Evolutionary conservation across 2,888 invertebrate species (phyloP).

Genomic region (Coleophora deauratella): DNA sequence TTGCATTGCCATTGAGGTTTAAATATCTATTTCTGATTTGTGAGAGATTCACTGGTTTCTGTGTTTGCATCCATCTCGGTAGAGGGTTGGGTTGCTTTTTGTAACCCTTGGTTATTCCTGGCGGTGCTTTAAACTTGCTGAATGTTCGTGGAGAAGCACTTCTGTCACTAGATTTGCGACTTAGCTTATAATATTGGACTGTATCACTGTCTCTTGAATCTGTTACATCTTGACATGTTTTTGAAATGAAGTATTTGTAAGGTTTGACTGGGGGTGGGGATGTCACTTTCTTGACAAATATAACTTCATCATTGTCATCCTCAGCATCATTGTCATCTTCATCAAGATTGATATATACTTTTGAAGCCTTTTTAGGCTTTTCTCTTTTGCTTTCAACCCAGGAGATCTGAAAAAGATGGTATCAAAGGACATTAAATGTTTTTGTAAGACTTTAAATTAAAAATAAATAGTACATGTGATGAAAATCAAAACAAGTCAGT

Average conservation of each 20-base stretch:
- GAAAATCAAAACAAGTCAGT: too few relatives aligned
- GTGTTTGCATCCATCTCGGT: conserved; percentile 47
- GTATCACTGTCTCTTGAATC: conserved; percentile 30
- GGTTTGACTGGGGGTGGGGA: conserved; percentile 39
- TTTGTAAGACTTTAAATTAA: too few relatives aligned
- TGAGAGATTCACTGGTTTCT: conserved; percentile 36
- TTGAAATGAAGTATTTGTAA: conserved; percentile 44
- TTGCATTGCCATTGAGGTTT: conserved; percentile 45
- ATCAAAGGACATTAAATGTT: conserved; percentile 1
- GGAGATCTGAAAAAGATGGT: conserved; percentile 38
- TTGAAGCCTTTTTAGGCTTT: conserved; percentile 33
- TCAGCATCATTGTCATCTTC: conserved; percentile 38
- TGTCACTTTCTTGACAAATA: conserved; percentile 50
- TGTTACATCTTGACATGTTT: too few relatives aligned
- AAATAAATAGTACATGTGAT: too few relatives aligned
- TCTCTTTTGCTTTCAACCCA: conserved; percentile 41
- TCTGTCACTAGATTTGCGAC: conserved; percentile 37
- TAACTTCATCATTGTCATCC: conserved; percentile 46
- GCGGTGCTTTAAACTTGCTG: conserved; percentile 48
- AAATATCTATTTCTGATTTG: conserved; percentile 36
- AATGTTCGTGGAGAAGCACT: conserved; percentile 37
- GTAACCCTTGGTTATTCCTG: conserved; percentile 53
- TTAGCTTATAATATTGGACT: conserved; percentile 41
- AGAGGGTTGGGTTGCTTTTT: conserved; percentile 40
- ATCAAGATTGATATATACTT: conserved; percentile 48